A percentile compares a stretch with the other conserved stretches of the same genome.
phyloP scores from a whole-genome alignment of 2,797 vertebrate genomes.

The Spea hammondii region DNA sequence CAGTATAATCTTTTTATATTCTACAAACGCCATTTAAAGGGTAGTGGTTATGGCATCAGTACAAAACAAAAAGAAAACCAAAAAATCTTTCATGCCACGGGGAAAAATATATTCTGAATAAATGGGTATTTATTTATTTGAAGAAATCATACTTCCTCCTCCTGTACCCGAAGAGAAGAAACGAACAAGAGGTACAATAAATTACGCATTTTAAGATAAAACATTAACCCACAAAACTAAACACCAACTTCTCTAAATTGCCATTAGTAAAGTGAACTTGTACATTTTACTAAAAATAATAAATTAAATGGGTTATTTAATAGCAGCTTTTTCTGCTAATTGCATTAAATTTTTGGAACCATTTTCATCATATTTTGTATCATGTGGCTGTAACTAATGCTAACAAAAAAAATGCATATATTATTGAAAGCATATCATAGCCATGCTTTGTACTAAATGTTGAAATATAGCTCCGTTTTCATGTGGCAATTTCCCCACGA shows the following conservation, averaged over 20 bases:
- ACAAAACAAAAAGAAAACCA: not conserved
- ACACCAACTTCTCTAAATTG: not conserved
- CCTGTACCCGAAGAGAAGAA: slow-evolving; percentile 67
- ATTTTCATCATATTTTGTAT: not conserved
- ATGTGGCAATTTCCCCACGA: not conserved
- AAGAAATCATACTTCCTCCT: slow-evolving; percentile 62
- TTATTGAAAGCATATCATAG: not conserved
- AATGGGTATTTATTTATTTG: slow-evolving; percentile 39
- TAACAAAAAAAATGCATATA: too few relatives aligned
- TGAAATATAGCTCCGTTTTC: not conserved
- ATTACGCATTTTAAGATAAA: not conserved
- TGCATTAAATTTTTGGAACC: not conserved
- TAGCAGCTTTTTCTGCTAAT: not conserved
- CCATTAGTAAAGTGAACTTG: slow-evolving; percentile 18
- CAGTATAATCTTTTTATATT: too few relatives aligned
- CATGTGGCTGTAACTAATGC: not conserved
- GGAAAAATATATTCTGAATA: not conserved
- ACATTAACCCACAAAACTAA: slow-evolving; percentile 22
- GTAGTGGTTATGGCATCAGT: not conserved
- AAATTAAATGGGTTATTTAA: slow-evolving; percentile 1
- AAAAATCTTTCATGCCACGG: too few relatives aligned
- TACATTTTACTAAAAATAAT: slow-evolving; percentile 3
- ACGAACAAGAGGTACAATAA: slow-evolving; percentile 59
- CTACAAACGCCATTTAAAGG: not conserved
- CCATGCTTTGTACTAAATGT: not conserved